Conservation (phyloP, 2,113 vertebrate species). For the Meleagris gallopavo region DNA sequence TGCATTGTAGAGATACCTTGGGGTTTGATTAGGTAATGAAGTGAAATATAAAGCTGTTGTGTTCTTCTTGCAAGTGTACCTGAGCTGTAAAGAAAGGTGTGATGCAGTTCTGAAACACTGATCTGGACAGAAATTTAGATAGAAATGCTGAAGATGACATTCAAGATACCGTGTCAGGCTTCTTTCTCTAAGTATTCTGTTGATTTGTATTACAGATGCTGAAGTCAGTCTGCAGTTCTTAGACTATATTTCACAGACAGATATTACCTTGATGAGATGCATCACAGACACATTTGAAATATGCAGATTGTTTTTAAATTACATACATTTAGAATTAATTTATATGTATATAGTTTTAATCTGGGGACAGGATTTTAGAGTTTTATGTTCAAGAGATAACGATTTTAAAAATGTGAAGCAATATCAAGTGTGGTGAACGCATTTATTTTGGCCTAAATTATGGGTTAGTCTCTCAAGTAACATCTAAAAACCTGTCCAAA, state of each 20-base stretch:
- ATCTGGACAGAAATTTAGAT: background rate
- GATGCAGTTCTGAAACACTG: background rate
- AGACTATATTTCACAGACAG: background rate
- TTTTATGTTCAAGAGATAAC: background rate
- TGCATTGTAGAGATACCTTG: background rate
- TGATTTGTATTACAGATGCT: background rate
- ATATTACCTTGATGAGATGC: background rate
- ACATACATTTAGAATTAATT: background rate
- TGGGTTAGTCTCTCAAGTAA: background rate
- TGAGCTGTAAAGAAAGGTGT: constrained; percentile 9
- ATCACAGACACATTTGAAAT: background rate
- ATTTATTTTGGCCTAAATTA: background rate
- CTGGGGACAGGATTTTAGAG: background rate
- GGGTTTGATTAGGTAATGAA: constrained; percentile 39
- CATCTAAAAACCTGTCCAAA: background rate
- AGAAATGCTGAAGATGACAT: background rate
- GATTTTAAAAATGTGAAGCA: background rate
- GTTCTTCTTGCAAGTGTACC: background rate
- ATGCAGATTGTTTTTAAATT: background rate
- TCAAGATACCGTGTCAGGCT: background rate
- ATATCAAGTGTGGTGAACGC: background rate
- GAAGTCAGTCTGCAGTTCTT: background rate
- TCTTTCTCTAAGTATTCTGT: background rate
- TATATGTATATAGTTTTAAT: background rate
- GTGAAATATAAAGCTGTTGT: constrained; percentile 24